Evolutionary conservation across 2,797 vertebrate species (phyloP).

Genomic region (Chelmon rostratus): DNA sequence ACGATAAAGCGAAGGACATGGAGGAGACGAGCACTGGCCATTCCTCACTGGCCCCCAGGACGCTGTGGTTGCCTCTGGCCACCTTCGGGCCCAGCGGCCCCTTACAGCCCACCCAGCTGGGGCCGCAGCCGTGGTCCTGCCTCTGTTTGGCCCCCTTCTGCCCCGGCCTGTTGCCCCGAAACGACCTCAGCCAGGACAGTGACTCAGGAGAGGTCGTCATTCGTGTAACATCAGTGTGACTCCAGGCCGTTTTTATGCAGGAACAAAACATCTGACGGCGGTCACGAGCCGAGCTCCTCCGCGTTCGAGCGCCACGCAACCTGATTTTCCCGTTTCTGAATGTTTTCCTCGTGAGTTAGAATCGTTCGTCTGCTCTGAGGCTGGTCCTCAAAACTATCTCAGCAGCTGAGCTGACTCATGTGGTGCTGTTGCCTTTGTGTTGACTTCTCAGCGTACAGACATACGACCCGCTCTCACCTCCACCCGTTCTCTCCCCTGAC

Average conservation of each 20-base stretch:
- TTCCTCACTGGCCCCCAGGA: conserved; percentile 69
- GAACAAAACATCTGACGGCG: conserved; percentile 14
- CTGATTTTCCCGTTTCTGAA: not conserved
- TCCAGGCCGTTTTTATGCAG: conserved; percentile 11
- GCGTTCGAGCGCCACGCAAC: no score
- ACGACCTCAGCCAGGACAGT: conserved; percentile 84
- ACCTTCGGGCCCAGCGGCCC: conserved; percentile 86
- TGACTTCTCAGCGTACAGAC: not conserved
- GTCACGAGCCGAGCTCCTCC: no score
- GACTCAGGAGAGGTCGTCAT: conserved; percentile 92
- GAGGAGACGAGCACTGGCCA: conserved; percentile 89
- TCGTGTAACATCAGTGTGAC: conserved; percentile 92
- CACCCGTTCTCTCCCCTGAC: not conserved
- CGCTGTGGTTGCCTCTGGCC: conserved; percentile 78
- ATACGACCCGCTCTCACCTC: not conserved
- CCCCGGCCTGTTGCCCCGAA: conserved; percentile 80
- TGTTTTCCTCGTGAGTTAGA: conserved; percentile 1
- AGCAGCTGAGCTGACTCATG: not conserved
- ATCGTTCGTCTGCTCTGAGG: conserved; percentile 35
- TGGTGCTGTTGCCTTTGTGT: conserved; percentile 16
- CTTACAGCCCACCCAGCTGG: conserved; percentile 88
- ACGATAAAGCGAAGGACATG: conserved; percentile 92
- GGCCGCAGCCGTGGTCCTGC: conserved; percentile 83
- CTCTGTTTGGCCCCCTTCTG: conserved; percentile 88
- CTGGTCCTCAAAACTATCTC: conserved; percentile 56